Evolutionary conservation across 2,797 vertebrate species (phyloP).

Genomic region (Sebastes ruberrimus): DNA sequence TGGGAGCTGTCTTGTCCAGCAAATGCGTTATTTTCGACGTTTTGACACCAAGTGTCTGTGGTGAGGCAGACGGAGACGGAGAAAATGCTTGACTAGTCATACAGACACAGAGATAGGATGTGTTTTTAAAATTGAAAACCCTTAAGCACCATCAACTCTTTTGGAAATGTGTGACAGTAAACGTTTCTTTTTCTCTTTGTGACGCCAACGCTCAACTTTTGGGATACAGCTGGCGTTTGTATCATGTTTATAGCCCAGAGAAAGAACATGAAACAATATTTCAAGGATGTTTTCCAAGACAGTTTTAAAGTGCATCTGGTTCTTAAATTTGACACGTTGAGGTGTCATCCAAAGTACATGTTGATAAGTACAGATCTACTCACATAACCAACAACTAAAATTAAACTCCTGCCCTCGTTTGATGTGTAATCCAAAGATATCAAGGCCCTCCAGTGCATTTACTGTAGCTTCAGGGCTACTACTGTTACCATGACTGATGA

Average conservation of each 20-base stretch:
- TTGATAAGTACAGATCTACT: background rate
- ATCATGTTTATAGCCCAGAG: conserved; percentile 19
- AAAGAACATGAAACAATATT: conserved; percentile 10
- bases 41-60: conserved; percentile 37
- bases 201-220: conserved; percentile 16
- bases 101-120: conserved; percentile 16
- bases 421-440: background rate
- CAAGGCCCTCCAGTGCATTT: background rate
- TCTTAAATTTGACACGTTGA: background rate
- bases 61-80: conserved; percentile 30
- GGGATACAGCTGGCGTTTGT: background rate
- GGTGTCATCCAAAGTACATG: conserved; percentile 1
- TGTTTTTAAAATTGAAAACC: conserved; percentile 44
- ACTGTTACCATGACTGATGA: background rate
- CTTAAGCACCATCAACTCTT: conserved; percentile 47
- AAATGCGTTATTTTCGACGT: conserved; percentile 54
- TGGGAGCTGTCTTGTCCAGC: conserved; percentile 33
- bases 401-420: background rate
- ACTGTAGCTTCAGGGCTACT: background rate
- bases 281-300: background rate
- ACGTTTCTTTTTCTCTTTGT: conserved; percentile 23
- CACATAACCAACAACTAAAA: background rate
- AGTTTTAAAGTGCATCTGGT: background rate
- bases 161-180: conserved; percentile 33
- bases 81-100: conserved; percentile 41